Conservation (phyloP, 2,113 vertebrate species). For the Chaetodon auriga region DNA sequence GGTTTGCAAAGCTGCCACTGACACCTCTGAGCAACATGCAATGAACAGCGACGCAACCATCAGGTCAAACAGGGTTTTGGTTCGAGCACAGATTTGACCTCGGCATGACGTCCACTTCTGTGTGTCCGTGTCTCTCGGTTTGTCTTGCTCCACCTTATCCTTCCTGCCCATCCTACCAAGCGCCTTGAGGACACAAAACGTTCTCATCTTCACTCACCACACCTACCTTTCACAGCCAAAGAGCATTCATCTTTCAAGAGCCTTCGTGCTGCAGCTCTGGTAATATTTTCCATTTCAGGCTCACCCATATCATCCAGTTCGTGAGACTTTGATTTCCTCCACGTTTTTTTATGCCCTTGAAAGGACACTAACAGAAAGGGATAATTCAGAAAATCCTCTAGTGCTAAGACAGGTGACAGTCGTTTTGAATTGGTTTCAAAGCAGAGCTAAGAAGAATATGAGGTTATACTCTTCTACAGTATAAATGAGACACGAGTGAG, state of each 20-base stretch:
- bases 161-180: slow-evolving; percentile 55
- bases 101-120: neutral
- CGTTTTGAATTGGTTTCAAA: too few relatives aligned
- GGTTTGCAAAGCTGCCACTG: neutral
- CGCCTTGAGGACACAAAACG: slow-evolving; percentile 34
- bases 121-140: slow-evolving; percentile 18
- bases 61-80: neutral
- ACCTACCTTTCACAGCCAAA: slow-evolving; percentile 55
- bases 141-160: slow-evolving; percentile 64
- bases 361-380: neutral
- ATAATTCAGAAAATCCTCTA: neutral
- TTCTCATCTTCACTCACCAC: slow-evolving; percentile 60
- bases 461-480: neutral
- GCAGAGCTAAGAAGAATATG: too few relatives aligned
- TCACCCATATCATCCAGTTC: slow-evolving; percentile 27
- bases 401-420: neutral
- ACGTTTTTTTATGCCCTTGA: neutral
- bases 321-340: slow-evolving; percentile 7
- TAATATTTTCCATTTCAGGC: slow-evolving; percentile 46
- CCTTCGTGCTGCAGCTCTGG: neutral
- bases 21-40: neutral
- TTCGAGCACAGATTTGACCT: slow-evolving; percentile 11
- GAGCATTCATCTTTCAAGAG: slow-evolving; percentile 32
- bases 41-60: neutral
- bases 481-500: neutral